A percentile compares a stretch with the other conserved stretches of the same genome.
These are phyloP conservation scores for Laterallus jamaicensis DNA, from an alignment of 2,113 vertebrate species.

Conservation along the genomic window DNA sequence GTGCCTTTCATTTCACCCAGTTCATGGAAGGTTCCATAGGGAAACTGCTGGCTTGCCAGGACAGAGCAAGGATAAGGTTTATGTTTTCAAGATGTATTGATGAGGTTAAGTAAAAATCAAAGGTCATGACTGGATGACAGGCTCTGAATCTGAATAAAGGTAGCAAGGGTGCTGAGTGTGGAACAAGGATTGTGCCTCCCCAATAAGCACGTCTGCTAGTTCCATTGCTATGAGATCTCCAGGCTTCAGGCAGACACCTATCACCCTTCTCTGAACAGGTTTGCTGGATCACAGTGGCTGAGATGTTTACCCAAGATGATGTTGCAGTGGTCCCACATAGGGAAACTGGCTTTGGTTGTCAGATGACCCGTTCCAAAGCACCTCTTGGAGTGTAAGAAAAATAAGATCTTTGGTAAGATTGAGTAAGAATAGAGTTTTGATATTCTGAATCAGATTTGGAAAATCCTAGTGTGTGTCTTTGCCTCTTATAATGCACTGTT, in stretches of 20 bases:
- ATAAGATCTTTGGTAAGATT: background rate
- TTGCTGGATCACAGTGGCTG: background rate
- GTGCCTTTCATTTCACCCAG: background rate
- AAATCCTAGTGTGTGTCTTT: background rate
- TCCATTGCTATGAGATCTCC: background rate
- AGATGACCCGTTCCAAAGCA: too few species aligned
- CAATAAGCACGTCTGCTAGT: fast-evolving
- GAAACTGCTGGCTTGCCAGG: background rate
- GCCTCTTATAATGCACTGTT: background rate
- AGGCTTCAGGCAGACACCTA: background rate
- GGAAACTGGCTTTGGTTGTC: background rate
- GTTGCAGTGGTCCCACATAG: background rate
- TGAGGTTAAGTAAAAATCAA: background rate
- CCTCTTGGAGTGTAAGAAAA: too few species aligned
- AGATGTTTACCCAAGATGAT: background rate
- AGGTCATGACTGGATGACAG: background rate
- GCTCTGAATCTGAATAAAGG: background rate
- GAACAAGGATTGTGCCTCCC: background rate
- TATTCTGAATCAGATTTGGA: background rate
- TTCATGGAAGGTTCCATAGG: background rate
- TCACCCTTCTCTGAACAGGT: fast-evolving
- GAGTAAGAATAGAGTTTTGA: background rate
- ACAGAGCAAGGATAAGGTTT: background rate
- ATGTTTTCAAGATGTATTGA: background rate
- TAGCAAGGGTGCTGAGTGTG: background rate